Evolutionary conservation across 2,797 vertebrate genomes (phyloP).

Genomic region (Sylvia borin): DNA sequence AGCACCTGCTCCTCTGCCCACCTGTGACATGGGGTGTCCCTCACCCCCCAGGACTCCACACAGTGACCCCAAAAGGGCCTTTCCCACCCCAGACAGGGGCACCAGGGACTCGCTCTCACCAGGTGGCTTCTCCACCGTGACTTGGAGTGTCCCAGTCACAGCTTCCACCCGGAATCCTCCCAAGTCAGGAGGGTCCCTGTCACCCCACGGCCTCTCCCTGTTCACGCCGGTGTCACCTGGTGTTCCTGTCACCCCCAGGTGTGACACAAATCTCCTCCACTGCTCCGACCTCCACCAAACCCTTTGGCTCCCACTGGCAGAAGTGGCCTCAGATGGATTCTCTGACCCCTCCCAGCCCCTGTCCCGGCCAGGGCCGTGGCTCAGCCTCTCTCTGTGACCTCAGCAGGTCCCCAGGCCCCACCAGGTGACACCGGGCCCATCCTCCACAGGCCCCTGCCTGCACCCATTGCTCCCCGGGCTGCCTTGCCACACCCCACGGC

Average conservation of each 20-base stretch:
- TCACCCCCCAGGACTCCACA: not conserved
- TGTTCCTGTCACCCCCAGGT: not conserved
- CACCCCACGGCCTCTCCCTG: not conserved
- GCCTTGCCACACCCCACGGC: not conserved
- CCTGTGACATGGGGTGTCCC: rapidly evolving
- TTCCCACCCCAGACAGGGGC: rapidly evolving
- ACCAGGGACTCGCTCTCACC: not conserved
- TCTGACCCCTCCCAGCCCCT: not conserved
- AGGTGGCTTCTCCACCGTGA: rapidly evolving
- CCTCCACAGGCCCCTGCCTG: not conserved
- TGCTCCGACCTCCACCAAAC: not conserved
- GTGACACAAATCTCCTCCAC: rapidly evolving
- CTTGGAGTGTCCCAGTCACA: not conserved
- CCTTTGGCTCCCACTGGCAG: not conserved
- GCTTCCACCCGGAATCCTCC: not conserved
- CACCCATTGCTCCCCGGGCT: not conserved
- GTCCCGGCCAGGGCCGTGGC: not conserved
- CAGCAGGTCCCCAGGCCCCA: rapidly evolving
- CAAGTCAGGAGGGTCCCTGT: rapidly evolving
- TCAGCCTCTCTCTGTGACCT: not conserved
- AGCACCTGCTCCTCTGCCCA: not conserved
- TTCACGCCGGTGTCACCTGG: rapidly evolving
- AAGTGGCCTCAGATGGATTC: rapidly evolving
- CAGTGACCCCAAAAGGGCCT: rapidly evolving
- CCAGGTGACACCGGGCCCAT: not conserved